Percentiles rank a stretch among this genome's conserved stretches.
phyloP scores from a whole-genome alignment of 2,888 invertebrate species.

The Pheosia tremula region DNA sequence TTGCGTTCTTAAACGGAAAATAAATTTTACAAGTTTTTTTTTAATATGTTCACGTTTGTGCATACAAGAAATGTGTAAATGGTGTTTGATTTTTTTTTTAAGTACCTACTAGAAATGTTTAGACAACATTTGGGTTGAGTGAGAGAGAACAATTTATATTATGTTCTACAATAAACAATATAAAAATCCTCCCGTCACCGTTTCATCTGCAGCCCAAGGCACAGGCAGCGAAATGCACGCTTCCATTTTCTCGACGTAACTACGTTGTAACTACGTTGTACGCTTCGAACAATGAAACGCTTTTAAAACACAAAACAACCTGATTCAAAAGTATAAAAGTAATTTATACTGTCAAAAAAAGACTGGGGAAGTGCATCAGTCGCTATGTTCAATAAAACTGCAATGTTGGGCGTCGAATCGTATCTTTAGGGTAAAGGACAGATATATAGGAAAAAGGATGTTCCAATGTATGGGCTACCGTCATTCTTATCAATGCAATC shows the following conservation, averaged over 20 bases:
- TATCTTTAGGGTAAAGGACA: no score
- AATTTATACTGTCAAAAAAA: conserved; percentile 50
- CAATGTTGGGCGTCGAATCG: neutral
- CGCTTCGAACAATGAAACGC: conserved; percentile 80
- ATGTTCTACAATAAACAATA: conserved; percentile 48
- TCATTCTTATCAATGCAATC: no score
- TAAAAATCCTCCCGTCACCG: conserved; percentile 65
- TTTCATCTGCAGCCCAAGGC: conserved; percentile 77
- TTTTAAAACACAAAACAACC: conserved; percentile 79
- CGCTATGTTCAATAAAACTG: neutral
- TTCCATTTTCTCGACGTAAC: conserved; percentile 78
- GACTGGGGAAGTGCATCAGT: conserved; percentile 18
- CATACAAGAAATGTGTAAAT: no score
- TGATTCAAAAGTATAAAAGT: conserved; percentile 68
- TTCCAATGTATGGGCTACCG: no score
- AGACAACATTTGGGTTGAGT: no score
- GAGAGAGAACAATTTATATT: no score
- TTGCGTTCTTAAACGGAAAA: neutral
- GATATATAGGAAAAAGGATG: no score
- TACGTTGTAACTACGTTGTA: conserved; percentile 73
- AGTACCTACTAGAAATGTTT: no score
- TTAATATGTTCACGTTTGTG: no score
- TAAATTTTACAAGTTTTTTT: no score
- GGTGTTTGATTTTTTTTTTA: no score
- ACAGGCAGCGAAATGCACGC: conserved; percentile 73